A percentile compares a stretch with the other conserved stretches of the same genome.
These are phyloP conservation scores for Centrocercus urophasianus DNA, from an alignment of 2,113 vertebrate species.

Conservation along the genomic window DNA sequence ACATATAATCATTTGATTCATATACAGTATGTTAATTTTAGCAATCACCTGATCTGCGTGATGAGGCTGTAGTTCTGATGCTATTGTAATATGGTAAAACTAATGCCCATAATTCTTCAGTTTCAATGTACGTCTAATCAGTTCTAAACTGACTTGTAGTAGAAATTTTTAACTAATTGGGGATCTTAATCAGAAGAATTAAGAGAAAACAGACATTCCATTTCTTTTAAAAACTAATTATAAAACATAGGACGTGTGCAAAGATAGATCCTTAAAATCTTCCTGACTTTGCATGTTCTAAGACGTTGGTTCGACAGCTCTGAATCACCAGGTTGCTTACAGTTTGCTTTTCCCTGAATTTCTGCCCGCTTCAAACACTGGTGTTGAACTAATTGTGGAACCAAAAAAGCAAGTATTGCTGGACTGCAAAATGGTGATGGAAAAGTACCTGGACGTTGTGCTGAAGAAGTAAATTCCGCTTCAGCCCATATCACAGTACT, in stretches of 20 bases:
- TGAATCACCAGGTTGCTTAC: not conserved
- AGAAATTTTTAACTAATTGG: not conserved
- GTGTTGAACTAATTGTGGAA: not conserved
- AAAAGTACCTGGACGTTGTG: not conserved
- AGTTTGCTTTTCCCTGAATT: not conserved
- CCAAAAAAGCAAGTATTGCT: not conserved
- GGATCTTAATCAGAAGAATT: not conserved
- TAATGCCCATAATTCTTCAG: not conserved
- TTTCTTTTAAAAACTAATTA: not conserved
- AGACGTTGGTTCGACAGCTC: not conserved
- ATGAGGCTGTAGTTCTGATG: not conserved
- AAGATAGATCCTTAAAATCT: not conserved
- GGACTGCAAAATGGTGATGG: not conserved
- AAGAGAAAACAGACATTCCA: not conserved
- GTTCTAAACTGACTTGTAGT: not conserved
- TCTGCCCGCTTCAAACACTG: not conserved
- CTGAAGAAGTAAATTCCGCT: not conserved
- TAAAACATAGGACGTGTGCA: not conserved
- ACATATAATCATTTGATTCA: not conserved
- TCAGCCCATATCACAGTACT: accelerated
- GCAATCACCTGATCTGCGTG: not conserved
- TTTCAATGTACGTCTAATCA: not conserved
- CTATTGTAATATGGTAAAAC: not conserved
- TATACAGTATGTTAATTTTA: not conserved
- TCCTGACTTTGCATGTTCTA: not conserved